These are phyloP conservation scores for Lycocorax pyrrhopterus DNA, from an alignment of 2,113 vertebrate genomes.

Conservation along the genomic window DNA sequence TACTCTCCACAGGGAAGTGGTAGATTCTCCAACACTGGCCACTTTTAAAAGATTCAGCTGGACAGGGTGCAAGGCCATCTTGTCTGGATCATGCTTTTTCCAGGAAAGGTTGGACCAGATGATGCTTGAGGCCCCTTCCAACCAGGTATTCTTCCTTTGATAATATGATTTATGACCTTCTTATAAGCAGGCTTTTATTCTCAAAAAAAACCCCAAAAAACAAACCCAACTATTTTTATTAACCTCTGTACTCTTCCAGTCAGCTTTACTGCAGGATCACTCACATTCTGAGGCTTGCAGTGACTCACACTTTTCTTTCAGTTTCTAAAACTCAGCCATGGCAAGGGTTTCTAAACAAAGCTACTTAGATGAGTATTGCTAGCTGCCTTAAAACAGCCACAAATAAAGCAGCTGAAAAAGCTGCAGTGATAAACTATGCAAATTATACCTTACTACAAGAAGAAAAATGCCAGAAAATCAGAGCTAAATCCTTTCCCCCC, in stretches of 20 bases:
- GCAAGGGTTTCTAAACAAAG: slow-evolving; percentile 40
- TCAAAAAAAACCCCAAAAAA: too few relatives aligned
- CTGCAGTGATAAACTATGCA: slow-evolving; percentile 35
- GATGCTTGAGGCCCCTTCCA: neutral
- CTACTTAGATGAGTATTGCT: neutral
- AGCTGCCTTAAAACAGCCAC: slow-evolving; percentile 14
- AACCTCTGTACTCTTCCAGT: neutral
- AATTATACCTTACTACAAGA: slow-evolving; percentile 23
- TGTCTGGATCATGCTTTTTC: neutral
- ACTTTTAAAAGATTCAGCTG: neutral
- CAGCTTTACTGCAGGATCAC: neutral
- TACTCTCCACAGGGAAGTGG: neutral
- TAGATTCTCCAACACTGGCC: neutral
- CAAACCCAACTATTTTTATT: neutral
- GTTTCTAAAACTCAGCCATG: neutral
- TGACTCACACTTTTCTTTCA: slow-evolving; percentile 19
- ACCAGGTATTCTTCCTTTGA: neutral
- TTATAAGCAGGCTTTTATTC: neutral
- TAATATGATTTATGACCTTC: neutral
- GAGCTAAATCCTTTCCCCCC: neutral
- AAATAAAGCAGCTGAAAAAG: slow-evolving; percentile 46
- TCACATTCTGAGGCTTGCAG: neutral
- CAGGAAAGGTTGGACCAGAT: neutral
- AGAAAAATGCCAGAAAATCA: slow-evolving; percentile 21
- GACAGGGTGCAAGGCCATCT: neutral